phyloP scores from a whole-genome alignment of 2,888 invertebrate species.

The Pycnomerus fuliginosus region DNA sequence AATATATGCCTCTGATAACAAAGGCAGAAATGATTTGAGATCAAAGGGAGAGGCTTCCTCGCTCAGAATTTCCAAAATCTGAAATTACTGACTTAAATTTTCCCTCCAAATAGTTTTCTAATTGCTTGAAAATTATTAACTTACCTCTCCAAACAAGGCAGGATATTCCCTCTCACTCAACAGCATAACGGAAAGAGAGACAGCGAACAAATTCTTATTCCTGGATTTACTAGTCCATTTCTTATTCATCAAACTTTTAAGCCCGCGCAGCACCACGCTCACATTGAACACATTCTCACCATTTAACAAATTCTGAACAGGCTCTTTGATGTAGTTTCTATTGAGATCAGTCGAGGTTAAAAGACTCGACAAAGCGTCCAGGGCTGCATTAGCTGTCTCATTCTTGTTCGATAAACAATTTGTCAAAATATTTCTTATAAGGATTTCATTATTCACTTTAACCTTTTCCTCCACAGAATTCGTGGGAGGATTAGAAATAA shows the following conservation, averaged over 20 bases:
- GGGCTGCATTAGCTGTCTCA: conserved; percentile 12
- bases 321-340: conserved; percentile 7
- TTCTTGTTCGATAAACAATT: conserved; percentile 14
- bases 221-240: conserved; percentile 18
- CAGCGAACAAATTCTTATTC: conserved; percentile 16
- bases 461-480: conserved; percentile 11
- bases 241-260: conserved; percentile 15
- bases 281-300: background rate
- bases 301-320: conserved; percentile 6
- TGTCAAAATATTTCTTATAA: conserved; percentile 10
- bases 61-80: conserved; percentile 13
- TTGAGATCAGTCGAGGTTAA: conserved; percentile 16
- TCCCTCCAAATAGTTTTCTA: background rate
- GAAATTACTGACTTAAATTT: background rate
- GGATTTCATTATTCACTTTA: conserved; percentile 18
- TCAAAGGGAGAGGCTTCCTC: conserved; percentile 18
- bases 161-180: conserved; percentile 14
- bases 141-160: conserved; percentile 13
- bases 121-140: background rate
- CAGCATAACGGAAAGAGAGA: conserved; percentile 15
- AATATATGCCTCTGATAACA: conserved; percentile 12
- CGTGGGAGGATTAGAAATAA: conserved; percentile 10
- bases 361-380: conserved; percentile 12
- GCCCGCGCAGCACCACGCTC: conserved; percentile 7
- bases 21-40: conserved; percentile 13